A percentile compares a stretch with the other conserved stretches of the same genome.
Conservation (phyloP, 2,113 vertebrate species). For the Saccopteryx bilineata region DNA sequence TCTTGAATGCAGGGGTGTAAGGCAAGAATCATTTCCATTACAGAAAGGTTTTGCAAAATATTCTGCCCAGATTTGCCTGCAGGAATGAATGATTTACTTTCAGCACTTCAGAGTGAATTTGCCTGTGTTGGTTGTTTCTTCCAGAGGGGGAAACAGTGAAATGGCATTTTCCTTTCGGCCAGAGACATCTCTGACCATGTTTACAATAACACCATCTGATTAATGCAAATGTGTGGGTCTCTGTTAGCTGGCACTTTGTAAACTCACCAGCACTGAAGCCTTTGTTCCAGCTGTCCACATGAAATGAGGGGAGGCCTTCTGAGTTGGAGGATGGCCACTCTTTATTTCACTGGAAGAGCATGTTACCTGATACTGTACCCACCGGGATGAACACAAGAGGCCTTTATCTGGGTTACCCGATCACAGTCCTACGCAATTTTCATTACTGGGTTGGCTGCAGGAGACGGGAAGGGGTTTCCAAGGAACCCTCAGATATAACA, state of each 20-base stretch:
- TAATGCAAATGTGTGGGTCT: neutral
- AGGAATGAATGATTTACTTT: conserved; percentile 29
- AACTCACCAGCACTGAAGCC: neutral
- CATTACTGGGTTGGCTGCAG: conserved; percentile 55
- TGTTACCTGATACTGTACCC: conserved; percentile 31
- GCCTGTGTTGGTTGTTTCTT: neutral
- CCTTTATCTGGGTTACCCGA: conserved; percentile 68
- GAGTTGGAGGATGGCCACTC: neutral
- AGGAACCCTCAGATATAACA: neutral
- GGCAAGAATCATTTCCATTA: neutral
- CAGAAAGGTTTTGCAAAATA: neutral
- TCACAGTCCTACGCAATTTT: conserved; percentile 59
- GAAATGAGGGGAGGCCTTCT: neutral
- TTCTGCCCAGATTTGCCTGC: neutral
- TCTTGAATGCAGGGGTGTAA: conserved; percentile 8
- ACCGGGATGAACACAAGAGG: conserved; percentile 45
- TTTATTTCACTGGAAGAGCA: conserved; percentile 44
- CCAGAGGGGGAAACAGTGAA: neutral
- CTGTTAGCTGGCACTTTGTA: neutral
- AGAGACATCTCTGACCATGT: conserved; percentile 55
- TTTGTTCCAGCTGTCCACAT: conserved; percentile 51
- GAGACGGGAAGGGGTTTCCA: conserved; percentile 40
- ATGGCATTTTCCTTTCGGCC: conserved; percentile 37
- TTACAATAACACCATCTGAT: neutral
- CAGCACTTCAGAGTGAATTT: neutral